Conservation (phyloP, 2,888 invertebrate species). For the Tholera decimalis region DNA sequence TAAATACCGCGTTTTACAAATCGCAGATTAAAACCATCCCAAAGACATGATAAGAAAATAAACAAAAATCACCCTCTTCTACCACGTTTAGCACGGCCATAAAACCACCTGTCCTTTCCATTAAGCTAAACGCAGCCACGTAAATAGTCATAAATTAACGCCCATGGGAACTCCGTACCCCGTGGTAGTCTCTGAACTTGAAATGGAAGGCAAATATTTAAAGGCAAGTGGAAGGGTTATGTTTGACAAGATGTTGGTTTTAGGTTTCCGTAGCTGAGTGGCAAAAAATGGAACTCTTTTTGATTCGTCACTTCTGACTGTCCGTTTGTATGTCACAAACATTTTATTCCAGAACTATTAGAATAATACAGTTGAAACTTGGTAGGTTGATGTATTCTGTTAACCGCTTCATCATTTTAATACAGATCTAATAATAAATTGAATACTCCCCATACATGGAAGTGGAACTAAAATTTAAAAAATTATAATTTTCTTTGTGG, state of each 20-base stretch:
- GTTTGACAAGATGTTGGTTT: slow-evolving; percentile 37
- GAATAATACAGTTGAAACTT: too few relatives aligned
- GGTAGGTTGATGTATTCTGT: too few relatives aligned
- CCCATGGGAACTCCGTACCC: slow-evolving; percentile 51
- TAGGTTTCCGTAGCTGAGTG: too few relatives aligned
- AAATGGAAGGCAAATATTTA: slow-evolving; percentile 61
- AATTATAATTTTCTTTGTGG: too few relatives aligned
- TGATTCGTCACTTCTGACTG: too few relatives aligned
- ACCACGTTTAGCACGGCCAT: slow-evolving; percentile 27
- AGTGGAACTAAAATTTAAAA: too few relatives aligned
- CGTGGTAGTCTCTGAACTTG: slow-evolving; percentile 64
- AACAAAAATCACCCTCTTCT: slow-evolving; percentile 10
- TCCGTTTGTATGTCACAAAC: too few relatives aligned
- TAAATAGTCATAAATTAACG: slow-evolving; percentile 57
- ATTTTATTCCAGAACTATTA: too few relatives aligned
- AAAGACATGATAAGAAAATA: slow-evolving; percentile 13
- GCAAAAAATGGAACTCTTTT: too few relatives aligned
- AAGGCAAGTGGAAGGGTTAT: slow-evolving; percentile 53
- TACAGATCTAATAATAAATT: too few relatives aligned
- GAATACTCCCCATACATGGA: too few relatives aligned
- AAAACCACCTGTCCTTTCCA: slow-evolving; percentile 51
- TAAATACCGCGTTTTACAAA: neutral
- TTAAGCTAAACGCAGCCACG: slow-evolving; percentile 39
- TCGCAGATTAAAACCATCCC: slow-evolving; percentile 10
- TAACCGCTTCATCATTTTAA: too few relatives aligned